These are phyloP conservation scores for Eupsittula cactorum DNA, from an alignment of 2,113 vertebrate genomes.

Conservation along the genomic window DNA sequence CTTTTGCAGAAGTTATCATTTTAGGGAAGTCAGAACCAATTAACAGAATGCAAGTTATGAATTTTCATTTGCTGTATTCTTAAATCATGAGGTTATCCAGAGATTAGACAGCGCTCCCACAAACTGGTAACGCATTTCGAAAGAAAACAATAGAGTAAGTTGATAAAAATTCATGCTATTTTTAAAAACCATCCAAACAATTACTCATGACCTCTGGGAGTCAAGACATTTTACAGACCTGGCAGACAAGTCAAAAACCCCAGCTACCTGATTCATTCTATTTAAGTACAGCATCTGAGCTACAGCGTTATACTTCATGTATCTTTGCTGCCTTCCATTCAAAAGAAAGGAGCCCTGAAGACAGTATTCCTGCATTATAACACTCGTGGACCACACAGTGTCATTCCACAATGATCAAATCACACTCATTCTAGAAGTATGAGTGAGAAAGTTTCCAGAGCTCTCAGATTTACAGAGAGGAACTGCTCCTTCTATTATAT, in stretches of 20 bases:
- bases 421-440: not conserved
- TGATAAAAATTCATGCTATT: not conserved
- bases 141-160: not conserved
- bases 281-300: not conserved
- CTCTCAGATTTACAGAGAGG: not conserved
- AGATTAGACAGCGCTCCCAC: not conserved
- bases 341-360: not conserved
- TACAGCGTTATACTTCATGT: not conserved
- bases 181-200: not conserved
- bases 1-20: not conserved
- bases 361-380: not conserved
- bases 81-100: not conserved
- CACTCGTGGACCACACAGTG: not conserved
- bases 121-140: not conserved
- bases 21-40: not conserved
- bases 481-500: not conserved
- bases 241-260: not conserved
- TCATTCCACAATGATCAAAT: not conserved
- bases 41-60: not conserved
- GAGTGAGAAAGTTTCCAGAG: not conserved
- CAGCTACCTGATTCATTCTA: not conserved
- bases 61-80: not conserved
- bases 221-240: not conserved
- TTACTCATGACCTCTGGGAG: not conserved
- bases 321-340: not conserved